Evolutionary conservation across 2,113 vertebrate genomes (phyloP).

Genomic region (Gymnocephalus cernua): DNA sequence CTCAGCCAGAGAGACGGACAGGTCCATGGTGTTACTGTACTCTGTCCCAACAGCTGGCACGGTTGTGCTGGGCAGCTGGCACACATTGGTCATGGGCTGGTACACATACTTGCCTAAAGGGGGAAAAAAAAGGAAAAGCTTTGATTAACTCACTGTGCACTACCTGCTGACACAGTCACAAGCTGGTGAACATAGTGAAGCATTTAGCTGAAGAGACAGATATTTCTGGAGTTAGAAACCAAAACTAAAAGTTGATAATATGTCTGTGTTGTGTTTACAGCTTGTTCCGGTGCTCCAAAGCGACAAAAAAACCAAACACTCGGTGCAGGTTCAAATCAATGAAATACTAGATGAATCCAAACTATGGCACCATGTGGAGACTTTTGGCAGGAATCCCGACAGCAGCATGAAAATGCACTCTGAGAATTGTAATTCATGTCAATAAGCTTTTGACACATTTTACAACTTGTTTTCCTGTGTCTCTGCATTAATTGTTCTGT

Average conservation of each 20-base stretch:
- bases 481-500: not conserved
- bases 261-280: not conserved
- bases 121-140: not conserved
- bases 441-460: not conserved
- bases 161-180: not conserved
- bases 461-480: not conserved
- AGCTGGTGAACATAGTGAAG: not conserved
- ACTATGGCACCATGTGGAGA: not conserved
- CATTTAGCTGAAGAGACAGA: constrained; percentile 6
- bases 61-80: constrained; percentile 93
- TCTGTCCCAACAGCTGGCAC: constrained; percentile 88
- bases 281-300: not conserved
- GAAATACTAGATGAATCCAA: not conserved
- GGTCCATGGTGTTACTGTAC: constrained; percentile 89
- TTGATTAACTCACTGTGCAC: not conserved
- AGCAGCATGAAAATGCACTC: not conserved
- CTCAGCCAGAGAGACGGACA: constrained; percentile 91
- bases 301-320: not conserved
- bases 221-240: constrained; percentile 3
- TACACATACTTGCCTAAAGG: constrained; percentile 95
- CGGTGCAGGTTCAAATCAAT: constrained; percentile 9
- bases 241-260: constrained; percentile 1
- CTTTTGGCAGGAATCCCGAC: constrained; percentile 2
- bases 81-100: constrained; percentile 97
- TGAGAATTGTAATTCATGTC: not conserved